Evolutionary conservation across 2,888 invertebrate species (phyloP).

Genomic region (Deilephila porcellus): DNA sequence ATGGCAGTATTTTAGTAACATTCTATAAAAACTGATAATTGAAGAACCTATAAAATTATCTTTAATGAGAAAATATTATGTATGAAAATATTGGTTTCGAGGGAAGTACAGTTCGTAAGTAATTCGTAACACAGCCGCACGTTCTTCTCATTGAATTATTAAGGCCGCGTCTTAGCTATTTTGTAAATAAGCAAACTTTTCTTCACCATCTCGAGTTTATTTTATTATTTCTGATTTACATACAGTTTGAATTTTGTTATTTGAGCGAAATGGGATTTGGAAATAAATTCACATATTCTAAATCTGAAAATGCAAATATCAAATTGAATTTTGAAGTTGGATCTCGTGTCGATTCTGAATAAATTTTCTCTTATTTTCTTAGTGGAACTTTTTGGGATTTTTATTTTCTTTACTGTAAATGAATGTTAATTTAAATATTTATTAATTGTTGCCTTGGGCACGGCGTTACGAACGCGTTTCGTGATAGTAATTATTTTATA

Average conservation of each 20-base stretch:
- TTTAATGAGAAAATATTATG: constrained; percentile 4
- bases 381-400: constrained; percentile 30
- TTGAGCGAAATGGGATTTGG: constrained; percentile 30
- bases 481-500: no score
- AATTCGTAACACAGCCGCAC: background rate
- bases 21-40: no score
- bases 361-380: constrained; percentile 39
- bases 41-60: background rate
- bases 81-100: constrained; percentile 1
- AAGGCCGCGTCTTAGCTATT: background rate
- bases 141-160: background rate
- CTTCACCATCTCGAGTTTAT: background rate
- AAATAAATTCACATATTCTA: constrained; percentile 39
- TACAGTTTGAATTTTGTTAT: constrained; percentile 11
- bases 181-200: background rate
- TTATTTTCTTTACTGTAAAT: background rate
- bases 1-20: no score
- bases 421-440: background rate
- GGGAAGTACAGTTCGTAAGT: background rate
- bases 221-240: constrained; percentile 7
- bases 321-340: constrained; percentile 43
- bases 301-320: constrained; percentile 47
- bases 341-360: constrained; percentile 31
- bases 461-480: no score
- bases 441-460: background rate